Percentiles rank a stretch among this genome's conserved stretches.
Conservation (phyloP, 1,140 invertebrate genomes). For the Zaprionus inermis region DNA sequence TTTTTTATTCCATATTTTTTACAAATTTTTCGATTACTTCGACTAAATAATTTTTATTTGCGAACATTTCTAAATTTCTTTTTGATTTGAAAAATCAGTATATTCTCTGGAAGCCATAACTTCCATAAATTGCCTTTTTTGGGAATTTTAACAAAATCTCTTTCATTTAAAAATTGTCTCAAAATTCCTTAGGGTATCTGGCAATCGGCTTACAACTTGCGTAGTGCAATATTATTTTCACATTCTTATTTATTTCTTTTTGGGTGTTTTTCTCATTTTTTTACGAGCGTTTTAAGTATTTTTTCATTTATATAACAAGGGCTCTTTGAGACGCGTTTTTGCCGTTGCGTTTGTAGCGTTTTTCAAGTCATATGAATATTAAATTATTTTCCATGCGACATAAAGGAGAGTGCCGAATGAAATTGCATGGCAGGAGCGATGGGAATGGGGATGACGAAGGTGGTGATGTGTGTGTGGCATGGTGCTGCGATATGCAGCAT, state of each 20-base stretch:
- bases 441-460: not conserved
- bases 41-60: too few species aligned
- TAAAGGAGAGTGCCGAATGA: constrained; percentile 31
- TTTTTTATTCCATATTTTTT: too few species aligned
- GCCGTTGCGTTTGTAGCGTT: constrained; percentile 47
- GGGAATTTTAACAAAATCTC: too few species aligned
- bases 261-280: not conserved
- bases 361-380: constrained; percentile 67
- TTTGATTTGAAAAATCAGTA: too few species aligned
- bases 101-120: too few species aligned
- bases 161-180: too few species aligned
- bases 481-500: constrained; percentile 45
- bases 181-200: constrained; percentile 1
- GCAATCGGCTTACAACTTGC: not conserved
- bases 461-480: not conserved
- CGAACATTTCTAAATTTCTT: too few species aligned
- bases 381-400: constrained; percentile 52
- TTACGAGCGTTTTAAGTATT: constrained; percentile 31
- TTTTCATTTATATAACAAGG: constrained; percentile 54
- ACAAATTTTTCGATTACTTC: too few species aligned
- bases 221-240: not conserved
- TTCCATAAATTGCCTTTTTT: too few species aligned
- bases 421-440: not conserved
- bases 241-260: constrained; percentile 17
- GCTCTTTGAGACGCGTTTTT: constrained; percentile 37